Evolutionary conservation across 2,797 vertebrate species (phyloP).

Genomic region (Smutsia temminckii): DNA sequence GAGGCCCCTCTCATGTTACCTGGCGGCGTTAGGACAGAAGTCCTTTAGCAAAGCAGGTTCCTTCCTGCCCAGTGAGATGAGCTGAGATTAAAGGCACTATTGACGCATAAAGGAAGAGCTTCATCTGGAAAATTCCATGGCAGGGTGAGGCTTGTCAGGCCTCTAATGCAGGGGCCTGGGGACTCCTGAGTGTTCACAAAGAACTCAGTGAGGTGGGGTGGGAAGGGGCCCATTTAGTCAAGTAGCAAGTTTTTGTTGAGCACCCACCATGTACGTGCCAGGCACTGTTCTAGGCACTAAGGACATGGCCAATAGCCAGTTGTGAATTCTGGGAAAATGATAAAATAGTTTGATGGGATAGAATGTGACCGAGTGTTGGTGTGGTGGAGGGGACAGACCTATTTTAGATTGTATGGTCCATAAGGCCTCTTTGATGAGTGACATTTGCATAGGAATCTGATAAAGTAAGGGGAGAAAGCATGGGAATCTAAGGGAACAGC

Average conservation of each 20-base stretch:
- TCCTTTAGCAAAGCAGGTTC: neutral
- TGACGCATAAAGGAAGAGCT: neutral
- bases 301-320: neutral
- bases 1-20: neutral
- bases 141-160: neutral
- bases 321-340: neutral
- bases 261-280: neutral
- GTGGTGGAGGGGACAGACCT: fast-evolving
- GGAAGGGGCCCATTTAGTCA: neutral
- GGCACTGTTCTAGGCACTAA: too few relatives aligned
- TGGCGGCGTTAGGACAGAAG: neutral
- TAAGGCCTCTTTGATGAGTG: neutral
- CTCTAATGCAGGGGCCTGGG: neutral
- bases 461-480: neutral
- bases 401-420: fast-evolving
- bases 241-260: neutral
- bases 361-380: neutral
- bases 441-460: neutral
- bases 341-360: neutral
- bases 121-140: constrained; percentile 25
- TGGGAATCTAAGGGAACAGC: neutral
- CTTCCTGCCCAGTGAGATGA: neutral
- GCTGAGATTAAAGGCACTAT: neutral
- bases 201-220: fast-evolving
- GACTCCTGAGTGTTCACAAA: neutral